These are phyloP conservation scores for Sanderia malayensis DNA, from an alignment of 30 jellyfish, hydroid and myxozoan genomes.

Conservation along the genomic window DNA sequence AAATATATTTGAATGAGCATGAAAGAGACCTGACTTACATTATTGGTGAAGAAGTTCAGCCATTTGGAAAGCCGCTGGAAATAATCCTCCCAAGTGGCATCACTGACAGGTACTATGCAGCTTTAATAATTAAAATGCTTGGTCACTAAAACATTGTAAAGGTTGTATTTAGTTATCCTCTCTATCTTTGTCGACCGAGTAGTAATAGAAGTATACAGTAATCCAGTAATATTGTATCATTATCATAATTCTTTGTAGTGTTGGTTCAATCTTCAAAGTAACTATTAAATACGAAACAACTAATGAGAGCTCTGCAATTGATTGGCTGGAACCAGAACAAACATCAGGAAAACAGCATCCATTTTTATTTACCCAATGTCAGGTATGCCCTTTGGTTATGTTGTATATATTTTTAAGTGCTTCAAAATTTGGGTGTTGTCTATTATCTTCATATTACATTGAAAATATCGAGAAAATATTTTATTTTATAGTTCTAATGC, in stretches of 20 bases:
- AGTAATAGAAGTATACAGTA: too few relatives aligned
- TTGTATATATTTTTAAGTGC: too few relatives aligned
- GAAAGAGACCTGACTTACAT: slow-evolving; percentile 40
- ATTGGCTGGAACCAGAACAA: slow-evolving; percentile 94
- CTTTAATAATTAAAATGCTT: too few relatives aligned
- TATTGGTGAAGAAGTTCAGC: slow-evolving; percentile 50
- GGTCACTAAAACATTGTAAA: too few relatives aligned
- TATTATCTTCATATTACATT: too few relatives aligned
- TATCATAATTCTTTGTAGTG: slow-evolving; percentile 10
- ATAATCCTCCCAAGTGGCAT: slow-evolving; percentile 36
- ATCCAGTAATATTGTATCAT: too few relatives aligned
- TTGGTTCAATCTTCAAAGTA: slow-evolving; percentile 56
- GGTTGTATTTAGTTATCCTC: too few relatives aligned
- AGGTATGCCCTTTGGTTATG: too few relatives aligned
- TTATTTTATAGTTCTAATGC: too few relatives aligned
- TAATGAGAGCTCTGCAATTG: slow-evolving; percentile 74
- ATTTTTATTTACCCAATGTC: slow-evolving; percentile 91
- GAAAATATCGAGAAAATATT: too few relatives aligned
- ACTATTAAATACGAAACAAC: slow-evolving; percentile 67
- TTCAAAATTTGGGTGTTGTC: too few relatives aligned
- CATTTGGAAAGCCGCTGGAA: slow-evolving; percentile 84
- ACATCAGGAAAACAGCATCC: slow-evolving; percentile 86
- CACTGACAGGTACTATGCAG: slow-evolving; percentile 41
- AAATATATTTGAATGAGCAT: slow-evolving; percentile 44
- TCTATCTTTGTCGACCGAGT: too few relatives aligned